These are phyloP conservation scores for Anagyrus pseudococci DNA, from an alignment of 2,888 invertebrate genomes.

Conservation along the genomic window DNA sequence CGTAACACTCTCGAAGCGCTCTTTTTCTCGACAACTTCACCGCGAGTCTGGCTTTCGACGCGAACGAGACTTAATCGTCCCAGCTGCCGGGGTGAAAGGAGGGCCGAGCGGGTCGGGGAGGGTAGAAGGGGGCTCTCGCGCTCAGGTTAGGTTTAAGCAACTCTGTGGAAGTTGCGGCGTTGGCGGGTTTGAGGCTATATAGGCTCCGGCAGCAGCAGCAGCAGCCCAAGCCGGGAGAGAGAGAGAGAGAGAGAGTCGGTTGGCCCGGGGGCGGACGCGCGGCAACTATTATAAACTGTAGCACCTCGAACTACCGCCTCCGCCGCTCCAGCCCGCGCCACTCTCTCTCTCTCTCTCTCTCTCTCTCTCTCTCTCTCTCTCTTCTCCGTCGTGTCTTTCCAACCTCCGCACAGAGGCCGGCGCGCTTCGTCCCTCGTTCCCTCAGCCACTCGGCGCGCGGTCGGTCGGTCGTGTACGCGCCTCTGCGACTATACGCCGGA, in stretches of 20 bases:
- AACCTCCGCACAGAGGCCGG: neutral
- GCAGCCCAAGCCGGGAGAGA: too few relatives aligned
- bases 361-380: constrained; percentile 51
- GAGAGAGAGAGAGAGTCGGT: constrained; percentile 44
- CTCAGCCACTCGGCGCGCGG: too few relatives aligned
- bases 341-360: constrained; percentile 43
- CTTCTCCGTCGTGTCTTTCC: constrained; percentile 43
- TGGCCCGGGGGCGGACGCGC: constrained; percentile 55
- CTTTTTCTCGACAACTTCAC: neutral
- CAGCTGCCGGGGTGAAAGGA: neutral
- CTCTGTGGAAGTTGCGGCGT: constrained; percentile 59
- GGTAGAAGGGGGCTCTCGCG: neutral
- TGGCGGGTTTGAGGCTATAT: constrained; percentile 39
- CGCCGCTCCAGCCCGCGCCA: constrained; percentile 51
- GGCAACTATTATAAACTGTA: constrained; percentile 63
- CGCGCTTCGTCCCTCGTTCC: too few relatives aligned
- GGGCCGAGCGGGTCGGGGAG: neutral
- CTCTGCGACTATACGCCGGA: too few relatives aligned
- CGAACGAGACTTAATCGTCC: constrained; percentile 50
- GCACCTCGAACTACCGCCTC: constrained; percentile 62
- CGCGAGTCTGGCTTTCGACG: neutral
- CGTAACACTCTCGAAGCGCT: too few relatives aligned
- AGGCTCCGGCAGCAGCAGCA: constrained; percentile 28
- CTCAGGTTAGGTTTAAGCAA: constrained; percentile 61
- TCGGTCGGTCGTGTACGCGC: too few relatives aligned